phyloP scores from a whole-genome alignment of 1,140 invertebrate genomes.

The Achroia grisella region DNA sequence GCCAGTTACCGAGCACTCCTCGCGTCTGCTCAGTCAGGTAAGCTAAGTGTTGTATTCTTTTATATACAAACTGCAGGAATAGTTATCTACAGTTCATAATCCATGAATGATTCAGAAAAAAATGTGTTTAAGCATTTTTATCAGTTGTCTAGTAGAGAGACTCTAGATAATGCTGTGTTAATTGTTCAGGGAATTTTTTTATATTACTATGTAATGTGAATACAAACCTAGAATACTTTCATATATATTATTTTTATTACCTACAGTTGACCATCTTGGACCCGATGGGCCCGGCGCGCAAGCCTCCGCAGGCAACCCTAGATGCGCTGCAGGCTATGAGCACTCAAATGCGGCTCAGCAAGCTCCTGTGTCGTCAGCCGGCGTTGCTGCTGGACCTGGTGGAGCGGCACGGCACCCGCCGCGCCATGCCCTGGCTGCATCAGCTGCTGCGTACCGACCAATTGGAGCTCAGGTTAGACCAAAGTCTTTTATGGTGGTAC shows the following conservation, averaged over 20 bases:
- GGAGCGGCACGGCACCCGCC: slow-evolving; percentile 88
- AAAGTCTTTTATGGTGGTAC: no score
- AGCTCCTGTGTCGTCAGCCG: slow-evolving; percentile 92
- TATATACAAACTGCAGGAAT: no score
- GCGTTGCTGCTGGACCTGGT: slow-evolving; percentile 96
- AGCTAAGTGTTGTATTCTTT: neutral
- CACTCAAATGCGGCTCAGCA: slow-evolving; percentile 86
- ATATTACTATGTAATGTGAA: no score
- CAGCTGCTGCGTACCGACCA: slow-evolving; percentile 95
- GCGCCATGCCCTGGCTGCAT: slow-evolving; percentile 97
- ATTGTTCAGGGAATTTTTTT: no score
- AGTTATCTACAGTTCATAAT: no score
- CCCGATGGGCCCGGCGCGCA: slow-evolving; percentile 85
- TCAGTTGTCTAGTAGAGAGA: no score
- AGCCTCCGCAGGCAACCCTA: slow-evolving; percentile 84
- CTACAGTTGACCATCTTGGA: slow-evolving; percentile 84
- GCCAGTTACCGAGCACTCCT: slow-evolving; percentile 93
- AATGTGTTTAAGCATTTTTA: no score
- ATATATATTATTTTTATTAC: no score
- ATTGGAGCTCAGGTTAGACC: slow-evolving; percentile 79
- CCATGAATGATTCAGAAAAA: no score
- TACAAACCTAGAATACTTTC: no score
- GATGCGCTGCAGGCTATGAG: slow-evolving; percentile 90
- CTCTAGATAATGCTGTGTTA: no score
- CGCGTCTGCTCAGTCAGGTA: slow-evolving; percentile 87